Evolutionary conservation across 2,797 vertebrate species (phyloP), one percentile per base, ranked within the genome.

Genomic region (Leptodactylus fallax): DNA sequence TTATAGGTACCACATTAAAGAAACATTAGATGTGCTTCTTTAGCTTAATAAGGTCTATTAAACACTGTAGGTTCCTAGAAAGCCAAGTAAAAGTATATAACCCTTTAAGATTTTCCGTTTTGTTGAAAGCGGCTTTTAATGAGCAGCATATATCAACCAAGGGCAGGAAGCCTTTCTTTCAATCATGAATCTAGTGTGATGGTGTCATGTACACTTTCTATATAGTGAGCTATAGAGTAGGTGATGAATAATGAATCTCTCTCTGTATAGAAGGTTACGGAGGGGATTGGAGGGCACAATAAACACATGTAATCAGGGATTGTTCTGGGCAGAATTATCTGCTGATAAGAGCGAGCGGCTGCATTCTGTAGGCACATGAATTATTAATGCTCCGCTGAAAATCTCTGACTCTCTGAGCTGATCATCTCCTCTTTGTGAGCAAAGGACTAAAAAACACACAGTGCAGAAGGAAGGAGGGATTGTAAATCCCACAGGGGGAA

Each of bases 241-340:
- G 25, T 55, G 74, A 78, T 79, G 71, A 87, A 79, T 67, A 78
- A 79, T 84, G 47, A 84, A 71, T 76, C n/a, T 45, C n/a, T 45
- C 36, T 45, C 61, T 79, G 25, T 71, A 71, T 45, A 61, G 76
- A 56, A 25, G 74, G 81, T 79, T 87, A 83, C 19, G 45, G 74
- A 77, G 71, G 74, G 63, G 55, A 82, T 86, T 67, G 51, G 56
- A 82, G 88, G 79, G 79, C 84, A 89, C 69, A 67, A 61, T 83
- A 89, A 89, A 89, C 88, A 89, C 80, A 74, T 89, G 88, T 89
- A 89, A 89, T 89, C 85, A 87, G 85, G 74, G 65, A 89, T 87
- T 89, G 84, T 89, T 85, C 79, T 77, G 79, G 87, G 49, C 79
- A 86, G 88, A 86, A 81, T 86, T 72, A 86, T 89, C 88, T 83